Percentiles rank a stretch among this genome's conserved stretches.
phyloP scores from a whole-genome alignment of 2,113 vertebrate species.

The Lethenteron camtschaticum region DNA sequence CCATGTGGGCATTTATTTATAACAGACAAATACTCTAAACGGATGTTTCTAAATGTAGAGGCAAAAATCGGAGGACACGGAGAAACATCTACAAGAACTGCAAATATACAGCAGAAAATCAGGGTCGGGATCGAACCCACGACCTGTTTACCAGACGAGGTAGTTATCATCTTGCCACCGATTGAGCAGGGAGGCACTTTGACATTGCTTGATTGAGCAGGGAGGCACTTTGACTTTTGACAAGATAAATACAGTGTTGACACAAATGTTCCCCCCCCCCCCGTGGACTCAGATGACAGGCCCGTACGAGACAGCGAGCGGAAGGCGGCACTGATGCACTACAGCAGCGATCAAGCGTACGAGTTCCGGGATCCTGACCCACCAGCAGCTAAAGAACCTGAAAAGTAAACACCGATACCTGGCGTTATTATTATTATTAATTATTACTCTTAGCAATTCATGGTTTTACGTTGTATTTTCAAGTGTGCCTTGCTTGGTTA shows the following conservation, averaged over 20 bases:
- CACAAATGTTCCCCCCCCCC: not conserved
- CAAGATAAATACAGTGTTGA: not conserved
- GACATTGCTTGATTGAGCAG: not conserved
- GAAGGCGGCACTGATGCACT: constrained; percentile 27
- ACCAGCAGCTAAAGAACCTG: not conserved
- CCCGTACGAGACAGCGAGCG: constrained; percentile 31
- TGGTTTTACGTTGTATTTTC: not conserved
- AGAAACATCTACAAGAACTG: too few species aligned
- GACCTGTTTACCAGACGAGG: not conserved
- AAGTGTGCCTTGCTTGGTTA: not conserved
- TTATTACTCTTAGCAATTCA: not conserved
- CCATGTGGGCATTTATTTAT: too few species aligned
- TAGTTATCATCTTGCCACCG: not conserved
- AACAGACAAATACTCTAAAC: too few species aligned
- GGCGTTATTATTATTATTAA: not conserved
- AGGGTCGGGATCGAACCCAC: not conserved
- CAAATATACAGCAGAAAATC: too few species aligned
- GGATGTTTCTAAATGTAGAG: too few species aligned
- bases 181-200: not conserved
- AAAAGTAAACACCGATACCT: constrained; percentile 11
- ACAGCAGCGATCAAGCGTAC: constrained; percentile 19
- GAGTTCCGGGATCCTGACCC: constrained; percentile 11
- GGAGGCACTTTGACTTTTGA: not conserved
- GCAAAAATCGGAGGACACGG: too few species aligned
- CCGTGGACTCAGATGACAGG: constrained; percentile 21